These are phyloP conservation scores for Tupaia chinensis DNA, from an alignment of 2,113 vertebrate species.

Conservation along the genomic window DNA sequence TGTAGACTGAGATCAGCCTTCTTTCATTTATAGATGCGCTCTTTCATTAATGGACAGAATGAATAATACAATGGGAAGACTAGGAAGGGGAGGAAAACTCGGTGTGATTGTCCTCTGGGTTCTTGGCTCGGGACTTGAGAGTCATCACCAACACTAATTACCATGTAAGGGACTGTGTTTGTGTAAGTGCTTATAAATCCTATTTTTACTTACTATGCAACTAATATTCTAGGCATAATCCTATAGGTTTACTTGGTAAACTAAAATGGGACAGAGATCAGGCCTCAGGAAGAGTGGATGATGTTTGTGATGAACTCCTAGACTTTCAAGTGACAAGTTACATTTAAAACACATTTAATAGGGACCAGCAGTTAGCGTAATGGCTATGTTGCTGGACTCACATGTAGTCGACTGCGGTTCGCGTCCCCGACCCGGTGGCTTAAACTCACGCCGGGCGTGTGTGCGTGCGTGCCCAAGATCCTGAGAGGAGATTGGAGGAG, in stretches of 20 bases:
- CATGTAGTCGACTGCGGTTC: no score
- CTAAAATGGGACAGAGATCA: not conserved
- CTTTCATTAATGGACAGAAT: not conserved
- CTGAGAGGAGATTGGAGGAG: no score
- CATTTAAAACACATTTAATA: not conserved
- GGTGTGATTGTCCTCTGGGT: not conserved
- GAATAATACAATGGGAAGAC: accelerated
- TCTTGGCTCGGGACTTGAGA: not conserved
- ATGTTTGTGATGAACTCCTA: not conserved
- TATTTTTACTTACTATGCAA: not conserved
- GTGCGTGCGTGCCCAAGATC: no score
- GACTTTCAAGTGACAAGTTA: not conserved
- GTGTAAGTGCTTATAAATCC: not conserved
- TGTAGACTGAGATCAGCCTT: constrained; percentile 29
- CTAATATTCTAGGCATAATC: not conserved
- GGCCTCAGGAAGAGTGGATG: not conserved
- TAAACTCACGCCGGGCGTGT: no score
- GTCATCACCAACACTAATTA: not conserved
- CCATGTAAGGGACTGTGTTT: not conserved
- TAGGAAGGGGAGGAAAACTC: not conserved
- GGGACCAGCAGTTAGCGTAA: no score
- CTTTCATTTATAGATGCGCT: not conserved
- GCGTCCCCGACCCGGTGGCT: no score
- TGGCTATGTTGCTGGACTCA: no score
- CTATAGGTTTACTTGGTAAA: not conserved